These are phyloP conservation scores for Prostheceraeus crozeri DNA, from an alignment of 2,888 invertebrate genomes.

Conservation along the genomic window DNA sequence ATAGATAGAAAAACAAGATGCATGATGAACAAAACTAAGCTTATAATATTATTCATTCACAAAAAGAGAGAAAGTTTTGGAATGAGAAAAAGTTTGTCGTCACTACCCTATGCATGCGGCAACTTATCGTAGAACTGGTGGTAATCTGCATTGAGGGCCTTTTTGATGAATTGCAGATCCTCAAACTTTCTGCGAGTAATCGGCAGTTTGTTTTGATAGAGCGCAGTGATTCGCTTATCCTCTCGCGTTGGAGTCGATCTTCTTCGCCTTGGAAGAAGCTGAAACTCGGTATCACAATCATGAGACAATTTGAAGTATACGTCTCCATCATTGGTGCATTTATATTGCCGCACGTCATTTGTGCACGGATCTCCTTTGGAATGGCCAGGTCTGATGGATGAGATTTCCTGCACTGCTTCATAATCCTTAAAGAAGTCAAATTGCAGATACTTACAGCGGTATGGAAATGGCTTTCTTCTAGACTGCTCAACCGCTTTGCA, in stretches of 20 bases:
- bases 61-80: too few relatives aligned
- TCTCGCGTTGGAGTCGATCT: too few relatives aligned
- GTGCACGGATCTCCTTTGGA: slow-evolving; percentile 18
- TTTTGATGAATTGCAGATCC: slow-evolving; percentile 27
- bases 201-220: slow-evolving; percentile 6
- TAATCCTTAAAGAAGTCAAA: slow-evolving; percentile 17
- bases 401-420: slow-evolving; percentile 19
- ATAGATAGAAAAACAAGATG: too few relatives aligned
- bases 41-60: too few relatives aligned
- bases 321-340: too few relatives aligned
- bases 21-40: too few relatives aligned
- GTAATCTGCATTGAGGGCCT: slow-evolving; percentile 15
- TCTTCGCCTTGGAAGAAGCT: too few relatives aligned
- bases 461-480: not conserved
- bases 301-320: too few relatives aligned
- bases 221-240: too few relatives aligned
- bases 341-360: slow-evolving; percentile 12
- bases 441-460: slow-evolving; percentile 19
- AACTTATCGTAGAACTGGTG: slow-evolving; percentile 17
- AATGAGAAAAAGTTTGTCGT: too few relatives aligned
- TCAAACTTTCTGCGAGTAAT: slow-evolving; percentile 8
- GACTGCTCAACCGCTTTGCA: not conserved
- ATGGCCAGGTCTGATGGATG: slow-evolving; percentile 25
- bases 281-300: too few relatives aligned
- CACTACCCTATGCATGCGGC: too few relatives aligned